Percentiles rank a stretch among this genome's conserved stretches.
Conservation (phyloP, 2,113 vertebrate genomes). For the Pelodiscus sinensis region DNA sequence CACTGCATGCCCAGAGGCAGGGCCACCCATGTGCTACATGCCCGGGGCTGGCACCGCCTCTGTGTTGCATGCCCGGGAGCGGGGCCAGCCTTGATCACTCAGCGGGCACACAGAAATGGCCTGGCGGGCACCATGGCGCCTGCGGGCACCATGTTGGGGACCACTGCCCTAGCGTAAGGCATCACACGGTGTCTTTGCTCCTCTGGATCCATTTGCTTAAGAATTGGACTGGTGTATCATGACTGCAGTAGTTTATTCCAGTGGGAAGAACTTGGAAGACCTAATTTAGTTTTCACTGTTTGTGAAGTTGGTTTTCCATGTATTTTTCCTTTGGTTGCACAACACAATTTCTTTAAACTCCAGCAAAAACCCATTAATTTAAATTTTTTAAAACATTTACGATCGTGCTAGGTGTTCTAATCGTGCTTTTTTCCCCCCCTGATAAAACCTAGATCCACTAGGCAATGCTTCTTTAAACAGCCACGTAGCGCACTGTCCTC, state of each 20-base stretch:
- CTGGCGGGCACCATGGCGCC: no score
- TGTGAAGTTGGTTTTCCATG: not conserved
- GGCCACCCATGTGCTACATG: no score
- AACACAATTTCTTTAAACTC: not conserved
- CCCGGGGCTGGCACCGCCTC: no score
- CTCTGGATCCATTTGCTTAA: not conserved
- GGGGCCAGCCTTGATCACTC: no score
- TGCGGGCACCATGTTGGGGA: no score
- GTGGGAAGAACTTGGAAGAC: conserved; percentile 1
- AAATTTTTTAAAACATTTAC: not conserved
- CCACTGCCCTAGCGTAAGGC: not conserved
- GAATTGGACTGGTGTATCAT: not conserved
- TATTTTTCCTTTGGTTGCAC: not conserved
- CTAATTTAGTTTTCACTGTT: not conserved
- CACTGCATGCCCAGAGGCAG: no score
- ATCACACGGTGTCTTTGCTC: not conserved
- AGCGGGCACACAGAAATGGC: no score
- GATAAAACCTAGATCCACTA: not conserved
- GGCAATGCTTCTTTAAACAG: not conserved
- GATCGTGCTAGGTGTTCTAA: not conserved
- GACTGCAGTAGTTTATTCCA: not conserved
- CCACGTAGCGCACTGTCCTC: not conserved
- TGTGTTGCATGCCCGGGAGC: no score
- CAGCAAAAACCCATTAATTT: not conserved
- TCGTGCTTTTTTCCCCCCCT: not conserved